phyloP scores from a whole-genome alignment of 2,888 invertebrate species.

The Chymomyza amoena region DNA sequence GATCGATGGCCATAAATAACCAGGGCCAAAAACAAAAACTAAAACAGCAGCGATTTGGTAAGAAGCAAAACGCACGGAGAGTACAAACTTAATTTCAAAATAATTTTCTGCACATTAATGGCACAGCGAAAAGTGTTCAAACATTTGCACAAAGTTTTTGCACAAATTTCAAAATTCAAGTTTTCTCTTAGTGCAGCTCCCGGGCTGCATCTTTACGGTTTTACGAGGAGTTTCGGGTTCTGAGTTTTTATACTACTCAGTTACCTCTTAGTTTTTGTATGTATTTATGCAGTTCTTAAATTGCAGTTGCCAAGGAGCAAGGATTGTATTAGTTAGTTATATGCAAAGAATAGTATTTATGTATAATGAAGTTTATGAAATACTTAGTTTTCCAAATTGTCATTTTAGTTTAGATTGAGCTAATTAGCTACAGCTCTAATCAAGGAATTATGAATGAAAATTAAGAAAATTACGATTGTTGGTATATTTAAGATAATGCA shows the following conservation, averaged over 20 bases:
- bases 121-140: not conserved
- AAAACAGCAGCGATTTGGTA: not conserved
- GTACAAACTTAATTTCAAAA: slow-evolving; percentile 65
- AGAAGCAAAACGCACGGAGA: slow-evolving; percentile 12
- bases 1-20: slow-evolving; percentile 71
- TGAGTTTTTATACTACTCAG: slow-evolving; percentile 11
- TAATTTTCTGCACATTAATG: slow-evolving; percentile 47
- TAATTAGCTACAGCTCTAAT: no score
- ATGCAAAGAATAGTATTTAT: no score
- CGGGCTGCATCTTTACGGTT: slow-evolving; percentile 14
- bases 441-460: no score
- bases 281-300: slow-evolving; percentile 33
- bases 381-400: no score
- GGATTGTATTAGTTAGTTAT: no score
- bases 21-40: slow-evolving; percentile 37
- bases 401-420: no score
- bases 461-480: no score
- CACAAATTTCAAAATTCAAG: slow-evolving; percentile 42
- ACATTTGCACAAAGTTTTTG: slow-evolving; percentile 29
- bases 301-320: not conserved
- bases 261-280: not conserved
- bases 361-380: no score
- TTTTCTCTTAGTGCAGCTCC: slow-evolving; percentile 45
- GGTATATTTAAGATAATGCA: no score
- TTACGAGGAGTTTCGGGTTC: not conserved